phyloP scores from a whole-genome alignment of 2,797 vertebrate genomes.

The Vipera latastei region DNA sequence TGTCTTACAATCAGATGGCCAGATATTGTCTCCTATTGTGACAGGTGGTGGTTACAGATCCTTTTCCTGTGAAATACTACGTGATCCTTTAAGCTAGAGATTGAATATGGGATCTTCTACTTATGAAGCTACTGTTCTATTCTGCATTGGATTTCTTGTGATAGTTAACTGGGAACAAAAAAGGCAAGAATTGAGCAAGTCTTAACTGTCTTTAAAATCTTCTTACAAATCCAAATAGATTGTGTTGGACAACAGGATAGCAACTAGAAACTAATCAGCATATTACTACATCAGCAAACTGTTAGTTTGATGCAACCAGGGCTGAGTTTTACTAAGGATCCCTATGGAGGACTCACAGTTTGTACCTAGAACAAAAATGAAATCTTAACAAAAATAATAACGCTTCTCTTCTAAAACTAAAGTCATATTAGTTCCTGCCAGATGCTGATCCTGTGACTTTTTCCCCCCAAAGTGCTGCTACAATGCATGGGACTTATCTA shows the following conservation, averaged over 20 bases:
- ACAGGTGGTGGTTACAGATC: not conserved
- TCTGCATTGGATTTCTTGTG: too few relatives aligned
- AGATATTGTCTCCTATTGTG: not conserved
- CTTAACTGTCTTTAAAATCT: too few relatives aligned
- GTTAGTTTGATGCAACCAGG: not conserved
- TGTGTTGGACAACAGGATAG: not conserved
- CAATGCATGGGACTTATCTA: slow-evolving; percentile 61
- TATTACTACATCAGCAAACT: not conserved
- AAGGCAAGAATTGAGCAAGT: too few relatives aligned
- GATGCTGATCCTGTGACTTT: slow-evolving; percentile 28
- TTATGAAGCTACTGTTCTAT: too few relatives aligned
- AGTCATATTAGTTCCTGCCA: slow-evolving; percentile 21
- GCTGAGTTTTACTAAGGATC: not conserved
- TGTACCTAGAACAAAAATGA: not conserved
- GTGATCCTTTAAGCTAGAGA: not conserved
- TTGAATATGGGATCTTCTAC: too few relatives aligned
- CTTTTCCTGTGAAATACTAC: not conserved
- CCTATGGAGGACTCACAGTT: not conserved
- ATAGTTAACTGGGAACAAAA: too few relatives aligned
- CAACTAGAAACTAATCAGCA: not conserved
- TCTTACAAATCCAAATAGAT: too few relatives aligned
- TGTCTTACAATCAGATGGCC: not conserved
- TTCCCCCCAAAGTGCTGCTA: slow-evolving; percentile 25
- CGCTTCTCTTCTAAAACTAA: slow-evolving; percentile 10
- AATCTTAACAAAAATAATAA: slow-evolving; percentile 17